These are phyloP conservation scores for Zaprionus nigranus DNA, from an alignment of 1,140 invertebrate species.

Conservation along the genomic window DNA sequence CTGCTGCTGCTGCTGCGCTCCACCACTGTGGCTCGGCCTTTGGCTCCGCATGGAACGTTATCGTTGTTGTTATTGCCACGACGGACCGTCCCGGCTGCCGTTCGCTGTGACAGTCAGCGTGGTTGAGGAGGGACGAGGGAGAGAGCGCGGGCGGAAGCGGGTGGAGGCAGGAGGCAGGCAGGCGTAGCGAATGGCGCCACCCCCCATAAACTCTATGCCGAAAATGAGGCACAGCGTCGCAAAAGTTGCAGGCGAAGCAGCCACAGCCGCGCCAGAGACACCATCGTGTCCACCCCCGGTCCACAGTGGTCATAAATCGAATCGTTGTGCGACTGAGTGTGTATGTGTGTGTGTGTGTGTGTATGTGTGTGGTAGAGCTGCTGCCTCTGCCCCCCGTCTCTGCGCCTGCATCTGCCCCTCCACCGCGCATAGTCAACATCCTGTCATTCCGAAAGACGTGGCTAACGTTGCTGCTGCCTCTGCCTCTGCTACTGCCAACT, in stretches of 20 bases:
- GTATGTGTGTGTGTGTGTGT: background rate
- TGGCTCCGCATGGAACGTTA: conserved; percentile 37
- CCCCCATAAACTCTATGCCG: conserved; percentile 37
- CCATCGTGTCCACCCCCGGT: conserved; percentile 28
- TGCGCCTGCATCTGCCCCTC: too few relatives aligned
- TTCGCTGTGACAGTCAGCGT: conserved; percentile 54
- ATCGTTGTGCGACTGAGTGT: conserved; percentile 61
- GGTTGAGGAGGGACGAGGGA: background rate
- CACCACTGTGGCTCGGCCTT: background rate
- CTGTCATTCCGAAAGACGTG: conserved; percentile 64
- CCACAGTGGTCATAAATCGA: conserved; percentile 83
- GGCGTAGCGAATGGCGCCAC: conserved; percentile 23
- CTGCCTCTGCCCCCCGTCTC: conserved; percentile 41
- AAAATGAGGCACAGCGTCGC: conserved; percentile 24
- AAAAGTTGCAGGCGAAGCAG: background rate
- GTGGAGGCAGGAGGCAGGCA: background rate
- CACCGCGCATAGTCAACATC: conserved; percentile 35
- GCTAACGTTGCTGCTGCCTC: conserved; percentile 17
- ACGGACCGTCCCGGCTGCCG: conserved; percentile 28
- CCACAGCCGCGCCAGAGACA: background rate
- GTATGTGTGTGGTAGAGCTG: conserved; percentile 75
- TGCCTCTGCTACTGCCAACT: background rate
- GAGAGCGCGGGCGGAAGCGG: background rate
- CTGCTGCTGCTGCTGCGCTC: too few relatives aligned
- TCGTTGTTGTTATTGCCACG: conserved; percentile 69